phyloP scores from a whole-genome alignment of 1,140 invertebrate genomes.

The Argopecten irradians region DNA sequence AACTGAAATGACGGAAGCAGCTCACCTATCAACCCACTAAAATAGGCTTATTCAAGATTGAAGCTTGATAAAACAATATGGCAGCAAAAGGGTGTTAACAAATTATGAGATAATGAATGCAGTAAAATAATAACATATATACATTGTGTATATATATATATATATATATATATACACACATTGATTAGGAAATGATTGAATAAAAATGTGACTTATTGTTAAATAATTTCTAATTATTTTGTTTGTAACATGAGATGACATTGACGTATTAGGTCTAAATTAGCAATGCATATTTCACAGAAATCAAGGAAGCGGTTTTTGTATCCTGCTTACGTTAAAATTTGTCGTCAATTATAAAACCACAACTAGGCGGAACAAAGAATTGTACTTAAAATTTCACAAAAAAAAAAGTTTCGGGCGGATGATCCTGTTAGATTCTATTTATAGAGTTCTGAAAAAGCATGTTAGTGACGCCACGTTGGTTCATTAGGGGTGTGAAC shows the following conservation, averaged over 20 bases:
- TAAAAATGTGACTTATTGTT: background rate
- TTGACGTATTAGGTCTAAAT: background rate
- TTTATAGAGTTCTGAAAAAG: background rate
- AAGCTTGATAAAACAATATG: background rate
- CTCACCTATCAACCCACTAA: no score
- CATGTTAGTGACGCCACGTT: background rate
- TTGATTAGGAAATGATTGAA: no score
- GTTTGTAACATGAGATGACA: background rate
- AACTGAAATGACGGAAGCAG: no score
- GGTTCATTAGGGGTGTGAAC: conserved; percentile 13
- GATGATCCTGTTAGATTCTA: background rate
- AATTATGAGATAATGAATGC: no score
- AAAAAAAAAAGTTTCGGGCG: background rate
- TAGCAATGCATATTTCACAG: background rate
- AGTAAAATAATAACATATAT: no score
- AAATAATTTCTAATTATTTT: background rate
- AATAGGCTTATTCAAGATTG: background rate
- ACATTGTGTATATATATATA: no score
- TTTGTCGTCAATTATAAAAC: background rate
- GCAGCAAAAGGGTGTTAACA: no score
- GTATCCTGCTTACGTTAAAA: background rate
- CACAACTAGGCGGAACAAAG: background rate
- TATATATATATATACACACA: no score
- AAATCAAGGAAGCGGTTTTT: background rate
- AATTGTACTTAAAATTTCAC: background rate